A percentile compares a stretch with the other conserved stretches of the same genome.
Conservation (phyloP, 2,888 invertebrate genomes). For the Ochlodes sylvanus region DNA sequence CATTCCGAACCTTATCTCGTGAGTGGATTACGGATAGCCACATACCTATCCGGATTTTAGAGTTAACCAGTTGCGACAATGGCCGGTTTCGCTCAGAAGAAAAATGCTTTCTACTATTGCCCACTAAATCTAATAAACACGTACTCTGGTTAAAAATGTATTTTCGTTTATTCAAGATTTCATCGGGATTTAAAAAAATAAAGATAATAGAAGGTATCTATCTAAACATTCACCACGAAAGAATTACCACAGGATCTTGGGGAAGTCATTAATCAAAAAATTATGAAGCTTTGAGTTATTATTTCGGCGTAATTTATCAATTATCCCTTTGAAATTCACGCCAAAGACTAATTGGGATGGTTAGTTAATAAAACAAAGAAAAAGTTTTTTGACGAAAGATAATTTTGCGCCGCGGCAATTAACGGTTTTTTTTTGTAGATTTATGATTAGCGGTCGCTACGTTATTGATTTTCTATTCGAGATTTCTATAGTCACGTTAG, state of each 20-base stretch:
- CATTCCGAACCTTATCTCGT: not conserved
- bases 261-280: slow-evolving; percentile 35
- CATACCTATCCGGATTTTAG: not conserved
- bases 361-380: slow-evolving; percentile 4
- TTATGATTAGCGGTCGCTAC: no score
- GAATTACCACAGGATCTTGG: slow-evolving; percentile 4
- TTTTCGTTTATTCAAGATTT: no score
- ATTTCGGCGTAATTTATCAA: slow-evolving; percentile 21
- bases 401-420: not conserved
- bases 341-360: slow-evolving; percentile 4
- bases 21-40: not conserved
- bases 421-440: no score
- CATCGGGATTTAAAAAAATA: no score
- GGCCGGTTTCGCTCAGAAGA: not conserved
- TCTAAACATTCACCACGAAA: slow-evolving; percentile 1
- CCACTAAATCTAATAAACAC: no score
- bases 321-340: slow-evolving; percentile 14
- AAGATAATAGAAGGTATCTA: not conserved
- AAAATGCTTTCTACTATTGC: no score
- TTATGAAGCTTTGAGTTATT: slow-evolving; percentile 26
- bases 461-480: no score
- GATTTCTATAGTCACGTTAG: no score
- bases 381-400: not conserved
- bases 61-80: not conserved
- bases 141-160: no score